phyloP scores from a whole-genome alignment of 2,797 vertebrate species.

The Chaetodon trifasciatus region DNA sequence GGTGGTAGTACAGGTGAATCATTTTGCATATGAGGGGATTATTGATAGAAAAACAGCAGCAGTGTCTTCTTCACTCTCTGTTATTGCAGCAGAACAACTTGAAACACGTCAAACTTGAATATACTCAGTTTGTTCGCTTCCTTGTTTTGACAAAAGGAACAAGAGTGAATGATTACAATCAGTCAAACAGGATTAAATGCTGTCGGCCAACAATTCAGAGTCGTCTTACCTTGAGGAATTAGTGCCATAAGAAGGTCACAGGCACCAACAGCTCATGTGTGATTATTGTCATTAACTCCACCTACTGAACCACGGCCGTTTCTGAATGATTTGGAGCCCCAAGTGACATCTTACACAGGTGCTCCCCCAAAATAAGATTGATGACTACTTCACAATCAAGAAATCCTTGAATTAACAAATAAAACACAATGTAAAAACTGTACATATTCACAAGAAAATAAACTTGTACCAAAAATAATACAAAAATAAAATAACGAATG shows the following conservation, averaged over 20 bases:
- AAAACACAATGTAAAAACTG: no score
- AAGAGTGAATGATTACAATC: neutral
- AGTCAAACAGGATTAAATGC: constrained; percentile 1
- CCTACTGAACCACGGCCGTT: neutral
- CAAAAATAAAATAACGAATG: no score
- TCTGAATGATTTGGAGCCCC: no score
- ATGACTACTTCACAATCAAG: no score
- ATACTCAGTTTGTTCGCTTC: neutral
- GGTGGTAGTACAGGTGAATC: neutral
- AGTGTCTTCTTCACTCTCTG: neutral
- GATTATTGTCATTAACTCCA: neutral
- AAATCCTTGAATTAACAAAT: no score
- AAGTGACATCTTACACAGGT: no score
- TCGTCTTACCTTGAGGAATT: neutral
- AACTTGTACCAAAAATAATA: no score
- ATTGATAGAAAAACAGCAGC: neutral
- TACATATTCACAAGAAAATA: no score
- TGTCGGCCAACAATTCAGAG: neutral
- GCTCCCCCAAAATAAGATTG: no score
- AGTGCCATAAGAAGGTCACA: neutral
- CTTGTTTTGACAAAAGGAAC: neutral
- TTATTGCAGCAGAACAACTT: neutral
- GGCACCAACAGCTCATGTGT: neutral
- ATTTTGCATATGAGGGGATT: neutral
- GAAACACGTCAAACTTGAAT: no score